Conservation (phyloP, 2,113 vertebrate genomes). For the Manacus vitellinus region DNA sequence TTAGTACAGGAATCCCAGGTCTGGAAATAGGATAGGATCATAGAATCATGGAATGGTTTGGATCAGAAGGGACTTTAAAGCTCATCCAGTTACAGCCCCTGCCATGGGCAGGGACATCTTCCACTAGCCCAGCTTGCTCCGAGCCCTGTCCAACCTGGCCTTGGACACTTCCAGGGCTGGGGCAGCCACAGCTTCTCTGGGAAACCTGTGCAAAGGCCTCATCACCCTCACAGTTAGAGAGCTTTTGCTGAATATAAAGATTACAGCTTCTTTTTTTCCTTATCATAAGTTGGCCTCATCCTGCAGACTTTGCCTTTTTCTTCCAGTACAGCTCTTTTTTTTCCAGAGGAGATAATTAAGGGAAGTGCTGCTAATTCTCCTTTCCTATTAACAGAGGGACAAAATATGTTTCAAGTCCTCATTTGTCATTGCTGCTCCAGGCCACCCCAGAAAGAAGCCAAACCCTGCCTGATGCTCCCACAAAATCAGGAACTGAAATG, state of each 20-base stretch:
- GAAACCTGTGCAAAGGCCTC: neutral
- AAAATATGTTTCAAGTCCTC: neutral
- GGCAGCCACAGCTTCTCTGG: neutral
- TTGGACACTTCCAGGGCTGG: neutral
- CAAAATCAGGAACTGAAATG: neutral
- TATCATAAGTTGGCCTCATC: neutral
- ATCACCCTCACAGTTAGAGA: neutral
- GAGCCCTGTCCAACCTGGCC: neutral
- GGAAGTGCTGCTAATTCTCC: neutral
- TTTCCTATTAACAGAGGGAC: neutral
- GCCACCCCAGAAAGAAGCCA: neutral
- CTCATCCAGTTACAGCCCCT: fast-evolving
- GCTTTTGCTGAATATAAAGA: neutral
- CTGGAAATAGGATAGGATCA: neutral
- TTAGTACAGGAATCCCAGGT: neutral
- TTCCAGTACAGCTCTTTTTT: neutral
- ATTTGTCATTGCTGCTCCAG: neutral
- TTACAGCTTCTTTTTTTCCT: neutral
- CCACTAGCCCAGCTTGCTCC: neutral
- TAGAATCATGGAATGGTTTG: neutral
- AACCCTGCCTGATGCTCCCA: neutral
- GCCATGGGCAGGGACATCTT: neutral
- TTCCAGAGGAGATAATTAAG: neutral
- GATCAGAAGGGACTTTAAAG: neutral
- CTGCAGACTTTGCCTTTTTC: neutral